Percentiles rank a stretch among this genome's conserved stretches.
Conservation (phyloP, 2,113 vertebrate genomes). For the Phaethornis superciliosus region DNA sequence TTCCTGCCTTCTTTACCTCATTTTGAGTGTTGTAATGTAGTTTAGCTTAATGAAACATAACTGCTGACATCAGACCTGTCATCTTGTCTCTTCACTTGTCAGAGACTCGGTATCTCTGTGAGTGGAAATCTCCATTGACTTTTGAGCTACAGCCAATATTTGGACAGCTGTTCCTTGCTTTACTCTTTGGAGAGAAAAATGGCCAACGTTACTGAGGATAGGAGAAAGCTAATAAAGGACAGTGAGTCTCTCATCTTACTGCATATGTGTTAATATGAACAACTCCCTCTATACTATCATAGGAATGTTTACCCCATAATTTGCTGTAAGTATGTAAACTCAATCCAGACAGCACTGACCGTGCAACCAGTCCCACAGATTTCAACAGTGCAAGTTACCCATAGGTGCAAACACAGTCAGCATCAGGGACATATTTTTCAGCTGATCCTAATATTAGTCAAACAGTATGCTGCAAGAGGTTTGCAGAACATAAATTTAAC, state of each 20-base stretch:
- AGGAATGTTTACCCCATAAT: neutral
- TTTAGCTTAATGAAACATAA: constrained; percentile 11
- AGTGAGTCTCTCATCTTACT: neutral
- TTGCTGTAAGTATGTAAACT: neutral
- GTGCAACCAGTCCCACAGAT: neutral
- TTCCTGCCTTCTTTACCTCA: neutral
- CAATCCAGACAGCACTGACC: neutral
- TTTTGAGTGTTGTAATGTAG: neutral
- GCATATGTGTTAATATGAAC: neutral
- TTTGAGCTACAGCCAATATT: constrained; percentile 47
- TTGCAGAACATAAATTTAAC: neutral
- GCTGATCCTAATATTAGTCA: neutral
- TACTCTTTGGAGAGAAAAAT: constrained; percentile 23
- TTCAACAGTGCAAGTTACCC: neutral
- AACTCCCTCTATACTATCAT: neutral
- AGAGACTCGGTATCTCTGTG: neutral
- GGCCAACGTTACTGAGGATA: constrained; percentile 6
- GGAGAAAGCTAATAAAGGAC: constrained; percentile 17
- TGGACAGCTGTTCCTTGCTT: constrained; percentile 65
- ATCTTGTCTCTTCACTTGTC: neutral
- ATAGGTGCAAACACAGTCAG: neutral
- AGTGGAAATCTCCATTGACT: constrained; percentile 22
- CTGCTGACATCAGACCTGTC: neutral
- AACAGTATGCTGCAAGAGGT: neutral
- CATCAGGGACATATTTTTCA: neutral